Evolutionary conservation across 2,113 vertebrate species (phyloP).

Genomic region (Corydoras maculifer): DNA sequence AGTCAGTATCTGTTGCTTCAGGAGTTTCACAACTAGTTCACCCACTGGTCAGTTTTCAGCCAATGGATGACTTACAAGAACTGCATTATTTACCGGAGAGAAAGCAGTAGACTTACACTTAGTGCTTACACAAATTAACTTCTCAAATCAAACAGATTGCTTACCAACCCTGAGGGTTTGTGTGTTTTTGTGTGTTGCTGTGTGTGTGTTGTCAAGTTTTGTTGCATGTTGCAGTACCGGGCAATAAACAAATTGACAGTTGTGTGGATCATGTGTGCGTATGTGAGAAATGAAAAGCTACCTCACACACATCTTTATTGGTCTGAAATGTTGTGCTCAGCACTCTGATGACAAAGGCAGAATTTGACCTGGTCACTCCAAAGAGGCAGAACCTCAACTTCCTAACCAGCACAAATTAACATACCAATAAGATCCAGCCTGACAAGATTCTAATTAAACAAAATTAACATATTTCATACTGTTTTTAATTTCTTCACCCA

Average conservation of each 20-base stretch:
- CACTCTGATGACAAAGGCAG: constrained; percentile 3
- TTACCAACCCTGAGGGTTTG: background rate
- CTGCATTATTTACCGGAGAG: constrained; percentile 30
- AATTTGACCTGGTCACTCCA: background rate
- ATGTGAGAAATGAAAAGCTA: background rate
- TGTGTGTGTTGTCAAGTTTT: background rate
- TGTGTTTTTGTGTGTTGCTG: background rate
- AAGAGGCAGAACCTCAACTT: background rate
- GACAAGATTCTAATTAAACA: background rate
- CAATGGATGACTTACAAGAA: constrained; percentile 11
- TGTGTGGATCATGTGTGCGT: background rate
- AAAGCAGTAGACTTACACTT: constrained; percentile 19
- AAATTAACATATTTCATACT: too few relatives aligned
- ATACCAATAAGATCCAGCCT: background rate
- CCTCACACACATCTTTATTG: background rate
- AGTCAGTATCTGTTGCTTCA: background rate
- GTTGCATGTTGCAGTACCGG: background rate
- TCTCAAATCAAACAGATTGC: background rate
- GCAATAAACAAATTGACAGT: background rate
- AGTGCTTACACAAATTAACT: background rate
- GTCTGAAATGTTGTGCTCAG: background rate
- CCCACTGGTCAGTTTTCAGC: constrained; percentile 20
- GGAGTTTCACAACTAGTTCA: background rate
- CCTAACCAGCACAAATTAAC: background rate
- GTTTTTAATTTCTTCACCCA: too few relatives aligned